Evolutionary conservation across 2,888 invertebrate species (phyloP), one percentile per base, ranked within the genome.

Genomic region (Drosophila helvetica): DNA sequence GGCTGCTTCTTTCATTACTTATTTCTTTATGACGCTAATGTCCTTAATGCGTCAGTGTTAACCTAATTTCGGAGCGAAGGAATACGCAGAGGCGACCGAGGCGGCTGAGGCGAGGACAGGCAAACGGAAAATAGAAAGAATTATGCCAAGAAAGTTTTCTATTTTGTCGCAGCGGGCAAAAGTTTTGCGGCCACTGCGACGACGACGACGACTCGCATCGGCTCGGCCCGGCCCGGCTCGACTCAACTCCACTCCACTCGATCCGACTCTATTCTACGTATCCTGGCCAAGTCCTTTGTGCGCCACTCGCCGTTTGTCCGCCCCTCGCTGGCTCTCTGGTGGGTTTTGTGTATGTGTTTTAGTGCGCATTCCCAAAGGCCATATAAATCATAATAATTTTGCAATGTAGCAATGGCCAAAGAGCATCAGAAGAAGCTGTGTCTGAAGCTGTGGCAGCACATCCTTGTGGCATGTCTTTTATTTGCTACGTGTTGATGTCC

Each of bases 381-480:
- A 88, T 87, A 86, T 86, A 86, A 86, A 86, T 86, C 86, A 86
- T 86, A 86, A 86, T 86, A 86, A 86, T 86, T 86, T 86, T 89
- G 89, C 89, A 87, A 88, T 85, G 88, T 85, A 79, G 87, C 84
- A 87, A 75, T 79, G 88, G 88, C 75, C 69, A 77, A 84, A 77
- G 79, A 71, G 64, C 78, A 75, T 65, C 71, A 63, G 68, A 65
- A 80, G 73, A 66, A 73, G 62, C 71, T 38, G 38, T 38, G 38
- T 38, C 38, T 38, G 38, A 38, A 6, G 38, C 38, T 38, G 38
- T 38, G 69, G 58, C 82, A 67, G 88, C 88, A 86, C 88, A 83
- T 88, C 88, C 88, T 87, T 86, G 88, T 86, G 89, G 85, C 89
- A 86, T 86, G 89, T 86, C 89, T 86, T 89, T 89, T 86, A 86